Conservation (phyloP, 2,113 vertebrate genomes). For the Catharus minimus region DNA sequence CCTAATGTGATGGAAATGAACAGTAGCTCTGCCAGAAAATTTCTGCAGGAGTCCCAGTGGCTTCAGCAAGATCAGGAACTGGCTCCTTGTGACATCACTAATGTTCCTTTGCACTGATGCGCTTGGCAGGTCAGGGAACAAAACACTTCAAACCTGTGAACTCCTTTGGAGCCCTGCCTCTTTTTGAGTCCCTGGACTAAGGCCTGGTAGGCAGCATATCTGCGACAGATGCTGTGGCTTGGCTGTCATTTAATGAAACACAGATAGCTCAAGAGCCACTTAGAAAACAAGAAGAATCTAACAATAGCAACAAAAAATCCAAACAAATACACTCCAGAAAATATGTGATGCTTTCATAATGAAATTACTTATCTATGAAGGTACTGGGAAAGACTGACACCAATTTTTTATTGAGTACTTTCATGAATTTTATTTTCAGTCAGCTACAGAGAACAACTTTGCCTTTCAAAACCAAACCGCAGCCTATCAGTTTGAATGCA, state of each 20-base stretch:
- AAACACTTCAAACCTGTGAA: not conserved
- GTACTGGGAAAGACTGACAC: not conserved
- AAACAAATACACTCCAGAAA: not conserved
- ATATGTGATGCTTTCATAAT: not conserved
- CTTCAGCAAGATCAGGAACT: not conserved
- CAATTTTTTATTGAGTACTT: not conserved
- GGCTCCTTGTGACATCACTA: not conserved
- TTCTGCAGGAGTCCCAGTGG: not conserved
- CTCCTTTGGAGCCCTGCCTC: not conserved
- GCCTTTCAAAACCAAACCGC: not conserved
- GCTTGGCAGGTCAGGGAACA: not conserved
- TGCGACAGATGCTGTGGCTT: rapidly evolving
- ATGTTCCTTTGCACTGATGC: not conserved
- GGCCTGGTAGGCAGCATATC: not conserved
- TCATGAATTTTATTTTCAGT: not conserved
- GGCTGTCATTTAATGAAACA: rapidly evolving
- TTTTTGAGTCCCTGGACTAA: not conserved
- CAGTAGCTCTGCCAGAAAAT: not conserved
- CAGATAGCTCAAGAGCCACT: not conserved
- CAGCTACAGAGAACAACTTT: not conserved
- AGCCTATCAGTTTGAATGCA: not conserved
- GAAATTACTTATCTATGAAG: not conserved
- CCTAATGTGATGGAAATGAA: not conserved
- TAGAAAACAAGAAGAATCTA: not conserved
- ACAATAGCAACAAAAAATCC: not conserved